These are phyloP conservation scores for Euplagia quadripunctaria DNA, from an alignment of 2,888 invertebrate genomes.

Conservation along the genomic window DNA sequence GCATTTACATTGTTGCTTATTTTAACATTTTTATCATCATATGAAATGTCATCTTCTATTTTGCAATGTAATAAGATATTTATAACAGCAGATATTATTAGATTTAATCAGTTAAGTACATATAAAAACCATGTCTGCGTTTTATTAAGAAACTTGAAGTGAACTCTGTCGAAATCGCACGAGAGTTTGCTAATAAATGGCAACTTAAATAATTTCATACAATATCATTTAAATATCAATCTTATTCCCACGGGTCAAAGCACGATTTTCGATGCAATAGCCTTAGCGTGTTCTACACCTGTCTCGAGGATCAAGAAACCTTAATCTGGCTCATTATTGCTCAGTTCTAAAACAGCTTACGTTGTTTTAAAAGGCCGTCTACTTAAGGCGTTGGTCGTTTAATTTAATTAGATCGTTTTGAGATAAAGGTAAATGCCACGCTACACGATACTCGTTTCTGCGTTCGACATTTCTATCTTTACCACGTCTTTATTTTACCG, in stretches of 20 bases:
- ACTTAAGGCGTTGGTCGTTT: conserved; percentile 70
- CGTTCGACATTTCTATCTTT: conserved; percentile 64
- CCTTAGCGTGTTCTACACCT: conserved; percentile 71
- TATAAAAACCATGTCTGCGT: conserved; percentile 14
- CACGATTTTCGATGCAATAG: conserved; percentile 55
- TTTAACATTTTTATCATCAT: neutral
- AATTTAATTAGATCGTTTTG: conserved; percentile 73
- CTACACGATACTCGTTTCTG: conserved; percentile 61
- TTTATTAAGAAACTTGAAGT: conserved; percentile 40
- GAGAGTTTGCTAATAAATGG: conserved; percentile 71
- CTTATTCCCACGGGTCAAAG: conserved; percentile 58
- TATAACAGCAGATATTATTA: neutral
- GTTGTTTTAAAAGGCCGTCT: conserved; percentile 60
- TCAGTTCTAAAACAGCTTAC: conserved; percentile 67
- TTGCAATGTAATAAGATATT: neutral
- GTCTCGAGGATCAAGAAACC: conserved; percentile 79
- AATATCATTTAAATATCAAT: conserved; percentile 57
- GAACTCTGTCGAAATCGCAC: conserved; percentile 70
- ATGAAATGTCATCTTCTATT: neutral
- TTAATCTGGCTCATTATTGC: conserved; percentile 73
- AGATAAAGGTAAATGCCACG: conserved; percentile 80
- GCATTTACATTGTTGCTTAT: conserved; percentile 7
- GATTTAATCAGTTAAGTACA: neutral
- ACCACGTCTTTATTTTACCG: conserved; percentile 64
- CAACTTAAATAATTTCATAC: conserved; percentile 63